These are phyloP conservation scores for Rhabdornis inornatus DNA, from an alignment of 2,113 vertebrate genomes.

Conservation along the genomic window DNA sequence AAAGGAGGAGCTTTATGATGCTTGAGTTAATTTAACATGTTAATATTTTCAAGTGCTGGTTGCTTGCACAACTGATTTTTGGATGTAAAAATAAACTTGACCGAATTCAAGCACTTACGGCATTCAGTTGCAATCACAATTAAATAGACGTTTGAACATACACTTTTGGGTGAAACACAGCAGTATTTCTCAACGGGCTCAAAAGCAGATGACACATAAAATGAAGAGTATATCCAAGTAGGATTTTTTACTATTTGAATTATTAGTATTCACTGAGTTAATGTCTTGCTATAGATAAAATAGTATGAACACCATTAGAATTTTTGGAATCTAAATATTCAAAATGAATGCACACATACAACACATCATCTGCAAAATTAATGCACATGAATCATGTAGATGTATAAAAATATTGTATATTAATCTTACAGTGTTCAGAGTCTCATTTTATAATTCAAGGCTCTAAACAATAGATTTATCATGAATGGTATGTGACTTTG, in stretches of 20 bases:
- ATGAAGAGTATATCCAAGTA: background rate
- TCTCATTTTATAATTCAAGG: background rate
- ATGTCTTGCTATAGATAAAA: background rate
- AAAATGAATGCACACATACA: background rate
- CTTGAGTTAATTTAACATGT: conserved; percentile 67
- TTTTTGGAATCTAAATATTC: background rate
- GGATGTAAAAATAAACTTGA: conserved; percentile 49
- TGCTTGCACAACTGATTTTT: conserved; percentile 61
- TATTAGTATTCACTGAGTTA: background rate
- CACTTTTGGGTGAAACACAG: background rate
- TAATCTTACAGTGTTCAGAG: background rate
- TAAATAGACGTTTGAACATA: conserved; percentile 6
- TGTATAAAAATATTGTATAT: background rate
- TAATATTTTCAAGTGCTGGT: conserved; percentile 66
- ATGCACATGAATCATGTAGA: background rate
- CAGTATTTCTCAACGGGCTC: background rate
- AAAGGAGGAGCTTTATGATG: conserved; percentile 11
- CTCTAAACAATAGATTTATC: background rate
- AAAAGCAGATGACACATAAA: background rate
- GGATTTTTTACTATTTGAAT: background rate
- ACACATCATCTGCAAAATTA: background rate
- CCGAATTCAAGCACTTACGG: conserved; percentile 19
- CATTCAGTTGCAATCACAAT: conserved; percentile 48
- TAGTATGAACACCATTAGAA: background rate
- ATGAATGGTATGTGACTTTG: background rate